Base-by-base conservation (phyloP, 1,140 invertebrate species). In the Leptinotarsa lineolata region DNA sequence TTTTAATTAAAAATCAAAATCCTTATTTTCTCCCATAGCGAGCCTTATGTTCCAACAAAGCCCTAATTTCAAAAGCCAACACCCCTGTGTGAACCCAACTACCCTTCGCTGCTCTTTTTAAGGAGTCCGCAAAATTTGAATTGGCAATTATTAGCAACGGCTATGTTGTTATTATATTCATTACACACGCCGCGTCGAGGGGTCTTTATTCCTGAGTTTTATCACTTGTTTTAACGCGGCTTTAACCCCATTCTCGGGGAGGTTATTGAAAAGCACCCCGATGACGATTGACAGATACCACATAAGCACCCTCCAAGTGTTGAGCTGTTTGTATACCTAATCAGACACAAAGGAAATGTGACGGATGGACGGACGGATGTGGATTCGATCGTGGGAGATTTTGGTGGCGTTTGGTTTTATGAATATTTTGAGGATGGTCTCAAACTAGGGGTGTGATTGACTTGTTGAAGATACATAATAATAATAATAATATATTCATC, bases 161-260 rank as follows among this genome's bases (percentile, higher is more conserved):
- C 74, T 58, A 75, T 75, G 74, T 75, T 75, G 72, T 75, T 75
- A 75, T 75, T 75, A 75, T 75, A 75, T 75, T 73, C 74, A 75
- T 75, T 75, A 75, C 71, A 75, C 60, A 69, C 61, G 65, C 60
- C 22, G 71, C 71, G 20, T 54, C 16, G 16, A 39, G 66, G 66
- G 66, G 30, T 39, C 30, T 39, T 39, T 11, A 39, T 54, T 15
- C 48, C 48, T 8, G 48, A 54, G n/a, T 70, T 75, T 75, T 73
- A 73, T 74, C 73, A 72, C 73, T 70, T 75, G 74, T 75, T 73
- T 75, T 75, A 73, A 75, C 74, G 68, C 67, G 39, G 67, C 59
- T 74, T 74, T 74, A 66, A 70, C 73, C 61, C 73, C 59, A 70
- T 74, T 69, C 67, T 16, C 68, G 67, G 59, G 30, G 60, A 18